Conservation (phyloP, 2,888 invertebrate genomes). For the Hoplodrina blanda region DNA sequence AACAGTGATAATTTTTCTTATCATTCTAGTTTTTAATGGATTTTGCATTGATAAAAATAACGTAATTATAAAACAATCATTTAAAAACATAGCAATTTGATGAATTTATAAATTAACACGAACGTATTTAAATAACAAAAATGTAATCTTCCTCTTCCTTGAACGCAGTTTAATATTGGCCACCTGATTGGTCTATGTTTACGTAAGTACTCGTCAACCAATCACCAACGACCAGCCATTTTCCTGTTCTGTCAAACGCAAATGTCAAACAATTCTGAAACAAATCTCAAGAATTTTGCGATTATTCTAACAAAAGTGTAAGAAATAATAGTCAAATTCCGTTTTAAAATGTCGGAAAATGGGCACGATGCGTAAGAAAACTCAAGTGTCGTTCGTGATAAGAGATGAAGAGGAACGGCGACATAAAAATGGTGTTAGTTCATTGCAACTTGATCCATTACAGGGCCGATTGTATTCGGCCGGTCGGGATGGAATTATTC, state of each 20-base stretch:
- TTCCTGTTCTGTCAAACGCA: constrained; percentile 59
- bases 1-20: not conserved
- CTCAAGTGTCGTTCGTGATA: constrained; percentile 99
- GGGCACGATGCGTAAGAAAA: constrained; percentile 90
- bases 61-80: too few relatives aligned
- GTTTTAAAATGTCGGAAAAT: constrained; percentile 89
- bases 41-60: not conserved
- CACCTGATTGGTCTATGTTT: constrained; percentile 36
- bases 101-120: not conserved
- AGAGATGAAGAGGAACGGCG: constrained; percentile 98
- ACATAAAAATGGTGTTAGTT: constrained; percentile 98
- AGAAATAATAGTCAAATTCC: constrained; percentile 72
- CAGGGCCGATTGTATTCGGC: constrained; percentile 98
- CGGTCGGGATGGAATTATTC: constrained; percentile 98
- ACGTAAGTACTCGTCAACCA: constrained; percentile 33
- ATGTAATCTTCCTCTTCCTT: not conserved
- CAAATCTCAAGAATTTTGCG: constrained; percentile 48
- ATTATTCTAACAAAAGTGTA: constrained; percentile 57
- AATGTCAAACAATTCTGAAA: constrained; percentile 63
- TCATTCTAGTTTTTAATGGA: not conserved
- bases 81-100: too few relatives aligned
- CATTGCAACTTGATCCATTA: constrained; percentile 97
- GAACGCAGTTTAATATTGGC: constrained; percentile 34
- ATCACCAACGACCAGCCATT: constrained; percentile 59
- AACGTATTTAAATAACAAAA: constrained; percentile 7